Evolutionary conservation across 2,888 invertebrate species (phyloP).

Genomic region (Amiota communis): DNA sequence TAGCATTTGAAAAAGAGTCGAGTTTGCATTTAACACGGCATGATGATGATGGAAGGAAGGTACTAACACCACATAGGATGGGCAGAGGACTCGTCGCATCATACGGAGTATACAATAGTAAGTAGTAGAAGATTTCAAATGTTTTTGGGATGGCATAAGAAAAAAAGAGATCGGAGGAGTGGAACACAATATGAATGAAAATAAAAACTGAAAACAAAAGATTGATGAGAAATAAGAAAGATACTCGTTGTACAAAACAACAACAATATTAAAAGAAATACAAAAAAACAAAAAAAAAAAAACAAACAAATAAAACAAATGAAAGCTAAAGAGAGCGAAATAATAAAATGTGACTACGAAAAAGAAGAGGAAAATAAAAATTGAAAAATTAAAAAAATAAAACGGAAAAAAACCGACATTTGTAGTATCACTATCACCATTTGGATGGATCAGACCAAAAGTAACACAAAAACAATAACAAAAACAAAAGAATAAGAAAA

Average conservation of each 20-base stretch:
- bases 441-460: neutral
- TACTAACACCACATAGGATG: neutral
- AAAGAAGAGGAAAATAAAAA: slow-evolving; percentile 33
- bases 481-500: slow-evolving; percentile 29
- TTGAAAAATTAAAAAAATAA: slow-evolving; percentile 34
- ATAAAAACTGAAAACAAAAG: slow-evolving; percentile 25
- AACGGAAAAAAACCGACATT: slow-evolving; percentile 30
- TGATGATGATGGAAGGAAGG: neutral
- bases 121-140: neutral
- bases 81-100: neutral
- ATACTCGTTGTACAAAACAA: slow-evolving; percentile 16
- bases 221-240: slow-evolving; percentile 16
- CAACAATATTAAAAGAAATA: slow-evolving; percentile 5
- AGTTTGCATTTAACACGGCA: slow-evolving; percentile 44
- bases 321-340: neutral
- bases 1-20: neutral
- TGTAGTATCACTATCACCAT: slow-evolving; percentile 26
- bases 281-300: slow-evolving; percentile 45
- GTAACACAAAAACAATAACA: slow-evolving; percentile 17
- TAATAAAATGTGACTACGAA: neutral
- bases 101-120: neutral
- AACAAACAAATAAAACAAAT: slow-evolving; percentile 34
- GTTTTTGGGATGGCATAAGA: neutral
- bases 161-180: neutral
- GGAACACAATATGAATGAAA: neutral